These are phyloP conservation scores for Aporrectodea caliginosa DNA, from an alignment of 1,140 invertebrate species.

Conservation along the genomic window DNA sequence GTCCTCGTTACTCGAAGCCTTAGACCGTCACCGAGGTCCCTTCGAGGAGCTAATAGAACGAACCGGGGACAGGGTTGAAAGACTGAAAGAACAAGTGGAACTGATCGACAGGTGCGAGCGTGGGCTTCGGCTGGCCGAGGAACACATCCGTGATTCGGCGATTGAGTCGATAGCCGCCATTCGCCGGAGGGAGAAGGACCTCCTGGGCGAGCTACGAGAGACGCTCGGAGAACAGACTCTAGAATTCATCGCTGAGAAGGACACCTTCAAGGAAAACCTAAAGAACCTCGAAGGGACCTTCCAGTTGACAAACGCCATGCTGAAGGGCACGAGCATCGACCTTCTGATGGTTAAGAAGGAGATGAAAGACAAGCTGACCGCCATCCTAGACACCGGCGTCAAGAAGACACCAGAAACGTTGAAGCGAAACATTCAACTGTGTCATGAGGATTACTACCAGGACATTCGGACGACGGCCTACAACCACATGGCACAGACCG, in stretches of 20 bases:
- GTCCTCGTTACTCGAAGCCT: slow-evolving; percentile 51
- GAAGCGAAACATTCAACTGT: background rate
- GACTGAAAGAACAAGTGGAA: slow-evolving; percentile 40
- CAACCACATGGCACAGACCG: background rate
- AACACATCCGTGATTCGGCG: slow-evolving; percentile 49
- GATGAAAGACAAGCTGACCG: slow-evolving; percentile 47
- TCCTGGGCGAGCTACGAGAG: slow-evolving; percentile 44
- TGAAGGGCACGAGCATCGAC: slow-evolving; percentile 53
- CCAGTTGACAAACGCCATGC: slow-evolving; percentile 51
- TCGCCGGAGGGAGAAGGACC: slow-evolving; percentile 35
- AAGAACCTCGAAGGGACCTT: slow-evolving; percentile 50
- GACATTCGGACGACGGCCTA: background rate
- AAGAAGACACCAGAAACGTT: slow-evolving; percentile 10
- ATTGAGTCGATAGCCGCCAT: slow-evolving; percentile 51
- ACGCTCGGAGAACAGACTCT: slow-evolving; percentile 46
- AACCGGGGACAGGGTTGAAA: slow-evolving; percentile 40
- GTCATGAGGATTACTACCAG: background rate
- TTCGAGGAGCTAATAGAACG: slow-evolving; percentile 43
- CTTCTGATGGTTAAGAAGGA: slow-evolving; percentile 53
- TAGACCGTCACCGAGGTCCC: slow-evolving; percentile 43
- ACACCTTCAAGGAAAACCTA: slow-evolving; percentile 47
- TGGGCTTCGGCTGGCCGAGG: slow-evolving; percentile 44
- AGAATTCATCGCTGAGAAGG: slow-evolving; percentile 45
- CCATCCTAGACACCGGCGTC: slow-evolving; percentile 4
- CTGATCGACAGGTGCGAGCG: slow-evolving; percentile 48